Evolutionary conservation across 2,888 invertebrate genomes (phyloP), one percentile per base, ranked within the genome.

Genomic region (Gymnocheta viridis): DNA sequence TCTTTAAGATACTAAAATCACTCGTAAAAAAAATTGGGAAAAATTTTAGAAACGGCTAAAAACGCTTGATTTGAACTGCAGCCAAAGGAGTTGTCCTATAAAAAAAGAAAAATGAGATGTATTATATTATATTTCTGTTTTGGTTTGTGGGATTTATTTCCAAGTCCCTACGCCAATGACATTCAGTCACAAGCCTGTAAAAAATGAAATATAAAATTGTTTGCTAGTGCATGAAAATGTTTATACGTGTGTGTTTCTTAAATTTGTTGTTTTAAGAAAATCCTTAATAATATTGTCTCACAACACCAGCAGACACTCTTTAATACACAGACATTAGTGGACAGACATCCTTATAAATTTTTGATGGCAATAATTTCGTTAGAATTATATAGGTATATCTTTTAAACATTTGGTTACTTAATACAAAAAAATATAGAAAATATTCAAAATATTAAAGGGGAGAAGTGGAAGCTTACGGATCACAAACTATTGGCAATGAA

Each of bases 261-360:
- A 62, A 9, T 14, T 54, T 38, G 54, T 27, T 49, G 24, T 24
- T 24, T 17, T 51, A 27, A 41, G 41, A 19, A 38, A 10, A 19
- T 12, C n/a, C 35, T 22, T 47, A 49, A 72, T 72, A 41, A 32
- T 32, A 32, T 2, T 47, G 19, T 32, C 29, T 22, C 32, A 17
- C 60, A 17, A 69, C 7, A 58, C 41, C 41, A 27, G 44, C 62
- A 44, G 29, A 56, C 32, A 73, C 19, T 54, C 29, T 32, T 32
- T 9, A 58, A 19, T 14, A 41, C 5, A 54, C 41, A 64, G 12
- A 64, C 41, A 41, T 4, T 35, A 24, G 17, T 17, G 22, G n/a
- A 41, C 27, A 22, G n/a, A 41, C 27, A 22, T 58, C 22, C 22
- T 29, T n/a, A 27, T 38, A 38, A 10, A n/a, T 4, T 38, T 35